These are phyloP conservation scores for Anguilla marmorata DNA, from an alignment of 2,797 vertebrate species.

Conservation along the genomic window DNA sequence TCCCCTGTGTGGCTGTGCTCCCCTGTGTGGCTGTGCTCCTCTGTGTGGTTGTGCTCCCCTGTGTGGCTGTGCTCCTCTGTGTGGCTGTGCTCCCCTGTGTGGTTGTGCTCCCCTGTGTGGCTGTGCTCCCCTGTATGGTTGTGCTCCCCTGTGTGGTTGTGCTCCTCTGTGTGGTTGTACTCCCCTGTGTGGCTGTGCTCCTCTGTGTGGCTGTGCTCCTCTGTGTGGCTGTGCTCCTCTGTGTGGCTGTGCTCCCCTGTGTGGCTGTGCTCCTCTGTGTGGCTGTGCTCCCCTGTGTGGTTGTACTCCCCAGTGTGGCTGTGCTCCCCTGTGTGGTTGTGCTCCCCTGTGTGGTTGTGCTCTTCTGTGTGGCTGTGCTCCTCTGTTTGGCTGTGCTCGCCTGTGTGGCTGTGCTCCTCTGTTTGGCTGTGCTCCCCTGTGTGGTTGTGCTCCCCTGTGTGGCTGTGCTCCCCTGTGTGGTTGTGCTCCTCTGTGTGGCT, in stretches of 20 bases:
- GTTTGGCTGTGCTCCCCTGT: background rate
- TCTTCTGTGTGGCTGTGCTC: no score
- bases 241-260: background rate
- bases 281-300: background rate
- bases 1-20: no score
- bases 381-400: background rate
- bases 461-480: background rate
- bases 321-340: background rate
- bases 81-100: background rate
- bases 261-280: background rate
- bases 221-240: no score
- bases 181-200: no score
- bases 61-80: no score
- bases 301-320: background rate
- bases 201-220: background rate
- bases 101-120: background rate
- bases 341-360: background rate
- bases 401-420: no score
- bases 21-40: no score
- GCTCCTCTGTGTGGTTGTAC: background rate
- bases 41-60: background rate
- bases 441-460: background rate
- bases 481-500: background rate
- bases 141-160: no score
- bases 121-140: background rate